Evolutionary conservation across 2,113 vertebrate species (phyloP).

Genomic region (Elgaria multicarinata): DNA sequence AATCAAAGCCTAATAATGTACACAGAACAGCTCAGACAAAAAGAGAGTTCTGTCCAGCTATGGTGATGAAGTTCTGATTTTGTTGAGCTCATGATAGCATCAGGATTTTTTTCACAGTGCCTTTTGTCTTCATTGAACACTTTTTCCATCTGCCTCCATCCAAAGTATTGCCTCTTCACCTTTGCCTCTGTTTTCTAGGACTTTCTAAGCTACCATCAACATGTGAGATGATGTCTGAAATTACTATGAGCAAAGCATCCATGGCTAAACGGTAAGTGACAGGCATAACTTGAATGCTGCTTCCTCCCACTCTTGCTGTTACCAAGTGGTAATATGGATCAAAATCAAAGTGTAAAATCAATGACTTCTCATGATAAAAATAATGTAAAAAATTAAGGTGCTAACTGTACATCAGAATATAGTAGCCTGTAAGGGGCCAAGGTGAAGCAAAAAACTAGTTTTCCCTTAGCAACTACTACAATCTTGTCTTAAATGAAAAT

Average conservation of each 20-base stretch:
- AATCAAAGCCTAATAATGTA: neutral
- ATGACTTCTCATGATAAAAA: neutral
- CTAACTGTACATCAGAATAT: neutral
- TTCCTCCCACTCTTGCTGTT: neutral
- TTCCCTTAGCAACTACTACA: too few species aligned
- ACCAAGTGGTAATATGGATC: neutral
- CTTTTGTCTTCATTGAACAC: neutral
- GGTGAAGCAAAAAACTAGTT: too few species aligned
- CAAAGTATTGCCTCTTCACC: neutral
- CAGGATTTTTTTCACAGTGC: neutral
- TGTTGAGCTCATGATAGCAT: neutral
- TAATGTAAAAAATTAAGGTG: neutral
- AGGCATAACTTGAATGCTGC: neutral
- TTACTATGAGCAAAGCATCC: neutral
- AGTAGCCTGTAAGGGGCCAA: too few species aligned
- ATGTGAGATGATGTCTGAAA: neutral
- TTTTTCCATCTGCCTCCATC: neutral
- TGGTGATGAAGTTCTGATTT: neutral
- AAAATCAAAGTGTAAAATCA: neutral
- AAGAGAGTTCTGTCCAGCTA: neutral
- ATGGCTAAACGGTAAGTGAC: neutral
- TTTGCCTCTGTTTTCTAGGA: slow-evolving; percentile 4
- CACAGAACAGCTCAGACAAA: neutral
- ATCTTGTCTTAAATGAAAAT: too few species aligned
- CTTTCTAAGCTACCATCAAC: neutral